Percentiles rank a stretch among this genome's conserved stretches.
Evolutionary conservation across 2,797 vertebrate species (phyloP).

Genomic region (Malurus splendens): DNA sequence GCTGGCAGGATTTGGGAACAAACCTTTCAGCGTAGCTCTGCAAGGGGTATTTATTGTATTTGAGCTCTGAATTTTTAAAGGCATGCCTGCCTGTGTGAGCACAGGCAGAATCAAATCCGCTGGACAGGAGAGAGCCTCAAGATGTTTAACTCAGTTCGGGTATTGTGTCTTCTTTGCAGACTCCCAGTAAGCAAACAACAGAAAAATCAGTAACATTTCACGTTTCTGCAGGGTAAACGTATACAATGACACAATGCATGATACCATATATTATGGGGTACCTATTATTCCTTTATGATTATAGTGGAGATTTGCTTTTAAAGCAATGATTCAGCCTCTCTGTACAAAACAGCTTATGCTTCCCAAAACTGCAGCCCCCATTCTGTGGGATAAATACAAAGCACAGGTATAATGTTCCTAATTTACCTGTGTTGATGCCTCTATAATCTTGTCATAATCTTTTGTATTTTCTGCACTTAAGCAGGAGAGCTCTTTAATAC

Average conservation of each 20-base stretch:
- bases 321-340: constrained; percentile 38
- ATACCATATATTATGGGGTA: not conserved
- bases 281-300: constrained; percentile 21
- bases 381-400: constrained; percentile 40
- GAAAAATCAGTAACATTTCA: not conserved
- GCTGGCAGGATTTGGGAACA: not conserved
- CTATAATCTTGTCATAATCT: constrained; percentile 43
- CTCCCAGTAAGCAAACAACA: not conserved
- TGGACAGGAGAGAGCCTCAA: not conserved
- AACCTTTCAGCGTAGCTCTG: not conserved
- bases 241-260: not conserved
- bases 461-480: constrained; percentile 36
- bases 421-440: constrained; percentile 9
- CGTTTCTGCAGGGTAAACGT: not conserved
- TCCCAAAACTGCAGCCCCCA: constrained; percentile 23
- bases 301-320: constrained; percentile 28
- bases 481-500: constrained; percentile 18
- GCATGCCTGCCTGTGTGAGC: not conserved
- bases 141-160: not conserved
- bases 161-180: not conserved
- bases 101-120: not conserved
- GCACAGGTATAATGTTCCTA: not conserved
- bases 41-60: not conserved
- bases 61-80: not conserved
- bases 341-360: constrained; percentile 11